These are phyloP conservation scores for Botia kubotai DNA, from an alignment of 2,797 vertebrate species.

Conservation along the genomic window DNA sequence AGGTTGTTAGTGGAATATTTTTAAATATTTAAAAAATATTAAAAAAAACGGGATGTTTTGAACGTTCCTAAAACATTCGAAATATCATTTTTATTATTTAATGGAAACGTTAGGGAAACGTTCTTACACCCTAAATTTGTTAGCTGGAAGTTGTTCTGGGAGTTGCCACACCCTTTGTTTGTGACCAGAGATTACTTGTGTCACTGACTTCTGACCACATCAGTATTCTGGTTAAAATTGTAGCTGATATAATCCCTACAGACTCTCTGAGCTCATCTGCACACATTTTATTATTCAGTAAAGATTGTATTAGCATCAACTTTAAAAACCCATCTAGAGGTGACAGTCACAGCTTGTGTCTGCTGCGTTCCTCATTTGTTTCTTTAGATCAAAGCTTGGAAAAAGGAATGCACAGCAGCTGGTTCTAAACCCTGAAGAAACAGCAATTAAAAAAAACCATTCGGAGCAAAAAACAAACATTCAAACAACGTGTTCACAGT, in stretches of 20 bases:
- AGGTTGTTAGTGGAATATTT: no score
- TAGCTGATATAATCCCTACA: not conserved
- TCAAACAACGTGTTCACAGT: not conserved
- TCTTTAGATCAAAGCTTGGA: not conserved
- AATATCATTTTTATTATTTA: no score
- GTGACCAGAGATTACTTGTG: not conserved
- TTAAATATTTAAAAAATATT: no score
- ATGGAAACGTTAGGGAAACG: no score
- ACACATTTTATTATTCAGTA: not conserved
- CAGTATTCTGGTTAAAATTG: not conserved
- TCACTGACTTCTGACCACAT: not conserved
- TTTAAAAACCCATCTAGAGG: not conserved
- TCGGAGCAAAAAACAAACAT: not conserved
- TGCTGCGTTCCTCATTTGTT: not conserved
- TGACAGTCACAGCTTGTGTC: not conserved
- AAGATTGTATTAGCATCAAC: not conserved
- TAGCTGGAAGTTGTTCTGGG: no score
- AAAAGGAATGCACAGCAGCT: not conserved
- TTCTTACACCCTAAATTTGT: no score
- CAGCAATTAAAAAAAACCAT: not conserved
- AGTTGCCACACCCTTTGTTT: not conserved
- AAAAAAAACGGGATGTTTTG: no score
- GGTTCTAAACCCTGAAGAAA: not conserved
- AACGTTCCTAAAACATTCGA: no score
- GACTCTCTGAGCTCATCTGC: not conserved